Evolutionary conservation across 2,113 vertebrate species (phyloP), one percentile per base, ranked within the genome.

Genomic region (Oostethus manadensis): DNA sequence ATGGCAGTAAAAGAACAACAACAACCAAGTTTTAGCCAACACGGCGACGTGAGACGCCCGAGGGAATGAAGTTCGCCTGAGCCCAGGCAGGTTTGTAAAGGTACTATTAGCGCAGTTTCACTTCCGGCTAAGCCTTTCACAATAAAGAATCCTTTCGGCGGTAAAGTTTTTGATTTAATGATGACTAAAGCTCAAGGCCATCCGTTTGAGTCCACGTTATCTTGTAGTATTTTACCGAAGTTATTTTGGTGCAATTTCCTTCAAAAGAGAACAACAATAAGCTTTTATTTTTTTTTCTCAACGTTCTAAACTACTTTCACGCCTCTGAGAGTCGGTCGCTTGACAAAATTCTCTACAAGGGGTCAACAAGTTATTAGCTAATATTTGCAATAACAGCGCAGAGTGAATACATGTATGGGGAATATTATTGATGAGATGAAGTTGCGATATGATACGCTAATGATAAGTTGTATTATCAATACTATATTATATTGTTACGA

Each of bases 1-100:
- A 98, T 99, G 11, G 38, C 43, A 53, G 51, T 15, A 51, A 10
- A 66, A 21, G 33, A 13, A 8, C 10, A 50, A 8, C 10, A 50
- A 11, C 48, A 69, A 51, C 48, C n/a, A 55, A 55, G 3, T 55
- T 55, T 20, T 17, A 9, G 46, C 18, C 51, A 71, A 50, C 50
- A 1, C 23, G 9, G 40, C 14, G 58, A 48, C 3, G 53, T 6
- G 10, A 58, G 57, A 20, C 22, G 16, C 11, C 18, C 2, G 21
- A 5, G 55, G 18, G 22, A 29, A 11, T 22, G 44, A 67, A 69
- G 65, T 75, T 76, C 63, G 48, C 56, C 60, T 7, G 42, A 21
- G n/a, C 51, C 4, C 0, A 54, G 57, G 56, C 58, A 64, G 66
- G 40, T 0, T 6, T 16, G 33, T 68, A 49, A 68, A 81, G 63